Evolutionary conservation across 2,113 vertebrate species (phyloP).

Genomic region (Furnarius figulus): DNA sequence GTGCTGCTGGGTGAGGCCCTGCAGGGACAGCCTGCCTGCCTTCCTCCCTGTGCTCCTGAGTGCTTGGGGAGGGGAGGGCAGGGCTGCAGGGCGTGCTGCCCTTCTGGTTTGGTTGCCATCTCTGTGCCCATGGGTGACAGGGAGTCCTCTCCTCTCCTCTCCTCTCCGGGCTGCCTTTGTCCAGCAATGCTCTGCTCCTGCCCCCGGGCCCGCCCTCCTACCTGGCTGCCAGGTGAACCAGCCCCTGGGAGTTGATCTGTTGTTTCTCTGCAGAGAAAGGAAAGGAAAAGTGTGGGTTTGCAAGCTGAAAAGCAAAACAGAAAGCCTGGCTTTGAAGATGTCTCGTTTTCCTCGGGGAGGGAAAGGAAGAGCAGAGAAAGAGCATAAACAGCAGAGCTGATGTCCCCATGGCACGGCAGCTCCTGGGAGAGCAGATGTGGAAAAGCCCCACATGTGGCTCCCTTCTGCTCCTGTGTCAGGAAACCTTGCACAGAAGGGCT

Average conservation of each 20-base stretch:
- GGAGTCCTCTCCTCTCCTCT: neutral
- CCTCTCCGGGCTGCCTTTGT: neutral
- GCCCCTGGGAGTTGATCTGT: neutral
- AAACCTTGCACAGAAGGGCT: neutral
- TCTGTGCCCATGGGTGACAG: neutral
- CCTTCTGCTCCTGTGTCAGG: neutral
- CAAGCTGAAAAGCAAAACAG: neutral
- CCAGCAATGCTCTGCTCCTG: neutral
- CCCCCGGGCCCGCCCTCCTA: neutral
- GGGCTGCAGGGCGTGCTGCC: neutral
- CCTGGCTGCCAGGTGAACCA: slow-evolving; percentile 45
- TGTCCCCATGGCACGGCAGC: neutral
- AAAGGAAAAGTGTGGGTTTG: neutral
- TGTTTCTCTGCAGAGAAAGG: slow-evolving; percentile 29
- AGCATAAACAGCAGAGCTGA: neutral
- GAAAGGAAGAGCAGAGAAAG: neutral
- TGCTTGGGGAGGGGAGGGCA: neutral
- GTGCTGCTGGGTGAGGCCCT: neutral
- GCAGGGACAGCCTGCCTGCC: neutral
- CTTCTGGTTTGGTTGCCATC: neutral
- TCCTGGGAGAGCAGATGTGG: neutral
- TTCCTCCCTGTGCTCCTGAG: neutral
- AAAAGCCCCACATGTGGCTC: neutral
- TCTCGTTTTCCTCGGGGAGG: neutral
- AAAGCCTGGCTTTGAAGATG: neutral